phyloP scores from a whole-genome alignment of 1,140 invertebrate species.

The Phthorimaea operculella region DNA sequence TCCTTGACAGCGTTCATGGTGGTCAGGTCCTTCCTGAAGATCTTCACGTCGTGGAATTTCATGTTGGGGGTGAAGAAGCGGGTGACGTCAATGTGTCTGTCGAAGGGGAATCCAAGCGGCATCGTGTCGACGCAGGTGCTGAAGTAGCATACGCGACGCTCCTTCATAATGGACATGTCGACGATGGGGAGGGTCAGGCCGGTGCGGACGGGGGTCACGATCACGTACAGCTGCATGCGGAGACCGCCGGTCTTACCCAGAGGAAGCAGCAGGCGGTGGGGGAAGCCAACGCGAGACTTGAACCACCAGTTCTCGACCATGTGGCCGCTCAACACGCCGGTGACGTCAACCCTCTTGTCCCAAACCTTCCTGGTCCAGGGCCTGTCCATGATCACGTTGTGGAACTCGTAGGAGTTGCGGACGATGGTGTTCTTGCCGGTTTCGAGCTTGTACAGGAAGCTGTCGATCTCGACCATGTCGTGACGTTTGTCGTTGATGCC shows the following conservation, averaged over 20 bases:
- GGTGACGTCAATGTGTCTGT: conserved; percentile 70
- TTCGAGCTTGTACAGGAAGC: conserved; percentile 72
- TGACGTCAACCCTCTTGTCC: conserved; percentile 54
- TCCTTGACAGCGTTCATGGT: conserved; percentile 42
- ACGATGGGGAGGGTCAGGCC: conserved; percentile 72
- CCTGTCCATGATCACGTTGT: conserved; percentile 46
- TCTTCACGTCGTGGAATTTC: conserved; percentile 72
- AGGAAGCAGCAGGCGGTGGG: conserved; percentile 74
- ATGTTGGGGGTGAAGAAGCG: conserved; percentile 73
- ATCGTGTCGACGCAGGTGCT: conserved; percentile 66
- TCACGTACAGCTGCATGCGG: conserved; percentile 73
- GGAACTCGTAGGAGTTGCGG: conserved; percentile 52
- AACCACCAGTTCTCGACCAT: conserved; percentile 65
- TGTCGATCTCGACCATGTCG: conserved; percentile 75
- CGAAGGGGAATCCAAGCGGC: conserved; percentile 77
- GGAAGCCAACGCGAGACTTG: conserved; percentile 70
- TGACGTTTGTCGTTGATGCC: conserved; percentile 70
- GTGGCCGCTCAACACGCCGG: conserved; percentile 30
- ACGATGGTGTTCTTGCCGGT: conserved; percentile 74
- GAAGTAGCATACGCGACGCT: conserved; percentile 64
- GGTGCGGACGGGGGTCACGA: conserved; percentile 71
- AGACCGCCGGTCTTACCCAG: conserved; percentile 73
- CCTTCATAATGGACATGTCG: conserved; percentile 51
- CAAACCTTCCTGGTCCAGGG: conserved; percentile 40
- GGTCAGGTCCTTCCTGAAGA: conserved; percentile 68